phyloP scores from a whole-genome alignment of 2,888 invertebrate species.

The Icerya purchasi region DNA sequence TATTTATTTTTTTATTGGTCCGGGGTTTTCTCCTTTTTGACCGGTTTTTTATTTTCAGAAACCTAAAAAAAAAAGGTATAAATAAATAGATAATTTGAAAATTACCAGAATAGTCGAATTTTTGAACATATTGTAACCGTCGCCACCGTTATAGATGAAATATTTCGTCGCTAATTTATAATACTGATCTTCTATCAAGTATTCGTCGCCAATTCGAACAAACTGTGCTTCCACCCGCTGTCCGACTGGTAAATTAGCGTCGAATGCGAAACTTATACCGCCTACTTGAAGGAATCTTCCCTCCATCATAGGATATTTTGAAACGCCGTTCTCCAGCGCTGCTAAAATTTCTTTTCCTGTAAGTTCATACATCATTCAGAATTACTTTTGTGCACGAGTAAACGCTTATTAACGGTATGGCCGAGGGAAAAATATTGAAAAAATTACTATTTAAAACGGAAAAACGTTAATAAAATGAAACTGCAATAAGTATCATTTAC shows the following conservation, averaged over 20 bases:
- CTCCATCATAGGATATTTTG: slow-evolving; percentile 65
- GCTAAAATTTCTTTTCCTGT: slow-evolving; percentile 40
- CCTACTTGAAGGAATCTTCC: slow-evolving; percentile 75
- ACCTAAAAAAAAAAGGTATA: background rate
- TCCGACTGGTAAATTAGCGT: slow-evolving; percentile 45
- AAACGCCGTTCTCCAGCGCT: slow-evolving; percentile 64
- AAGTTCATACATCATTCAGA: slow-evolving; percentile 15
- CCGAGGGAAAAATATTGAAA: too few relatives aligned
- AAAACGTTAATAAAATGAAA: too few relatives aligned
- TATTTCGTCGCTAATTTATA: slow-evolving; percentile 65
- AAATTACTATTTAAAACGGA: too few relatives aligned
- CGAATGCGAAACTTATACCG: slow-evolving; percentile 53
- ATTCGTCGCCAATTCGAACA: slow-evolving; percentile 67
- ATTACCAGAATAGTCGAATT: slow-evolving; percentile 49
- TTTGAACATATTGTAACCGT: slow-evolving; percentile 63
- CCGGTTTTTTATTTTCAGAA: too few relatives aligned
- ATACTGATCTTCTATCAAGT: slow-evolving; percentile 42
- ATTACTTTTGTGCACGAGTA: too few relatives aligned
- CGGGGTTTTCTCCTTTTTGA: too few relatives aligned
- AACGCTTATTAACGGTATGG: too few relatives aligned
- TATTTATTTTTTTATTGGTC: too few relatives aligned
- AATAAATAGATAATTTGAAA: slow-evolving; percentile 13
- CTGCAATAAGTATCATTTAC: too few relatives aligned
- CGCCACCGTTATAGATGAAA: slow-evolving; percentile 59
- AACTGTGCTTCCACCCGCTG: slow-evolving; percentile 44